A percentile compares a stretch with the other conserved stretches of the same genome.
Evolutionary conservation across 2,113 vertebrate species (phyloP).

Genomic region (Calypte anna): DNA sequence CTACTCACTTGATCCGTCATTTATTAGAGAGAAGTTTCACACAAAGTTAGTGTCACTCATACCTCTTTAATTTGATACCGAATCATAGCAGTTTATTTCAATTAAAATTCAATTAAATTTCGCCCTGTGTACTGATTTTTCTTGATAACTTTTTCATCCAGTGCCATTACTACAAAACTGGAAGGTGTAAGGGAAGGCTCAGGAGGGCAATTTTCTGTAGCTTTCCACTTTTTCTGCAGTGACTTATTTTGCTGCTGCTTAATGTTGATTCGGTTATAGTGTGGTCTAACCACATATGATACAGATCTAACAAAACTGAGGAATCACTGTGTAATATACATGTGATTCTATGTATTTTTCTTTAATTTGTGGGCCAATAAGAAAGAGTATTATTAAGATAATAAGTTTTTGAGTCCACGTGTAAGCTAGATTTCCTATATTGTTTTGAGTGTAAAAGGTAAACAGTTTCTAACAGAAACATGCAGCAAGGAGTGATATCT

Average conservation of each 20-base stretch:
- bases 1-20: not conserved
- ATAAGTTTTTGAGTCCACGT: not conserved
- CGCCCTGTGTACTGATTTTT: not conserved
- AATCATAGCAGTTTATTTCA: not conserved
- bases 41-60: not conserved
- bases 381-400: not conserved
- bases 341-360: too few relatives aligned
- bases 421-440: rapidly evolving
- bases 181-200: not conserved
- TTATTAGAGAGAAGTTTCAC: not conserved
- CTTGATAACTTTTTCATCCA: not conserved
- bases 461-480: not conserved
- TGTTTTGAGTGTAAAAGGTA: not conserved
- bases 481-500: not conserved
- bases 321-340: not conserved
- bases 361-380: not conserved
- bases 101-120: not conserved
- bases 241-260: not conserved
- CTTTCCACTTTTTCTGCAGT: not conserved
- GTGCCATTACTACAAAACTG: not conserved
- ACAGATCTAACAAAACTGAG: not conserved
- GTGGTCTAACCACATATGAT: not conserved
- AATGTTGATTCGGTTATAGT: not conserved
- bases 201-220: not conserved
- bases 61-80: not conserved